Base-by-base conservation (phyloP, 2,113 vertebrate genomes). In the Carassius gibelio region DNA sequence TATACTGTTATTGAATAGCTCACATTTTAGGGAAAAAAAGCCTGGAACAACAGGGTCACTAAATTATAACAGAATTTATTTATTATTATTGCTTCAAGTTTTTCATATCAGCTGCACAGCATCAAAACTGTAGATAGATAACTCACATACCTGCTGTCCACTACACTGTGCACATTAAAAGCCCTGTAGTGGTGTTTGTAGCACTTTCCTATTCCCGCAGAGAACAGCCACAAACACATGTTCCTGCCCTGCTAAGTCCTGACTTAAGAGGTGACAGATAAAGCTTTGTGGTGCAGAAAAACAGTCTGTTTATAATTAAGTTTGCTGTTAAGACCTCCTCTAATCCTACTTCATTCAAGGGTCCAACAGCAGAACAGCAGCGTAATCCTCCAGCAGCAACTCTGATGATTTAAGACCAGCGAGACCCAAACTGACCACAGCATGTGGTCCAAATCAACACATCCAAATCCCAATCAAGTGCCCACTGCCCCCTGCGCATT, bases 261-360 rank as follows among this genome's bases (percentile, higher is more conserved):
- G 71, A 52, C 77, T 66, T 81, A 59, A 64, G 64, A 86, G 77
- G 82, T 86, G 61, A 82, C 72, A 55, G 82, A 84, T 76, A 61
- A 81, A 55, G 81, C 38, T 79, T 81, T 26, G 17, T 8, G 26
- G 69, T 30, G 38, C 81, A 83, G 81, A 30, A 68, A 83, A 83
- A 83, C 81, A 75, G 81, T 75, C 84, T 86, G 75, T 76, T 76
- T 86, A 66, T 82, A 85, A 87, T 88, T 85, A 85, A 48, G 68
- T 79, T 85, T 68, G 79, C 74, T 72, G 71, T 82, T 84, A 80
- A 64, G 64, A 50, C 61, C 74, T 48, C 6, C 80, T 72, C 34
- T 81, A 83, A 89, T 87, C 85, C 87, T 61, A 10, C 75, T 84
- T 75, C 59, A 85, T 89, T 84, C 75, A 84, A 77, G 69, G 75